Evolutionary conservation across 2,888 invertebrate species (phyloP).

Genomic region (Cactoblastis cactorum): DNA sequence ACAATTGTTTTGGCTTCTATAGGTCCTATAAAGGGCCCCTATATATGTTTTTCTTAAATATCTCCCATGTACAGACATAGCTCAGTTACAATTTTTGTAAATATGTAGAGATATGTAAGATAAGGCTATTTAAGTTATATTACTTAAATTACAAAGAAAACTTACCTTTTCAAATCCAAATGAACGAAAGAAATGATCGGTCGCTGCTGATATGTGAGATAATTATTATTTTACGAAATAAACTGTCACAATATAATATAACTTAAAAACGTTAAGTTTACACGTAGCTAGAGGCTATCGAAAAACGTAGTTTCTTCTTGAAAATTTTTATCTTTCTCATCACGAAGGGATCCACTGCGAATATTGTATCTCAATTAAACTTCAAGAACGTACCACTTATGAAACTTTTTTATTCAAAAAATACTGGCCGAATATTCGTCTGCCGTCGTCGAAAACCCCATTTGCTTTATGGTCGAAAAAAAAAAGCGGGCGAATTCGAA

Average conservation of each 20-base stretch:
- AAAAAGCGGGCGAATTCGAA: conserved; percentile 55
- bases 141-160: not conserved
- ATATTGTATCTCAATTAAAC: conserved; percentile 20
- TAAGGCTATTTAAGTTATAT: not conserved
- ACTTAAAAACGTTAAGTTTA: conserved; percentile 28
- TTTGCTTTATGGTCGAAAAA: conserved; percentile 37
- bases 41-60: too few relatives aligned
- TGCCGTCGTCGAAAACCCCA: conserved; percentile 39
- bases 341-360: conserved; percentile 67
- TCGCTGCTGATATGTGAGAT: conserved; percentile 48
- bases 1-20: too few relatives aligned
- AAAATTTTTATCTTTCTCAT: conserved; percentile 75
- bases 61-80: too few relatives aligned
- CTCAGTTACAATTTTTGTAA: not conserved
- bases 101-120: too few relatives aligned
- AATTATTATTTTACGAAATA: conserved; percentile 17
- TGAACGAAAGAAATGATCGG: conserved; percentile 13
- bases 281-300: conserved; percentile 50
- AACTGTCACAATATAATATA: conserved; percentile 19
- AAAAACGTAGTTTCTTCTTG: conserved; percentile 72
- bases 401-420: conserved; percentile 25
- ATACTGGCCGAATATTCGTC: conserved; percentile 36
- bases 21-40: too few relatives aligned
- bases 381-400: conserved; percentile 18
- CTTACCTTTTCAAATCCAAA: conserved; percentile 16